A percentile compares a stretch with the other conserved stretches of the same genome.
Conservation (phyloP, 2,797 vertebrate genomes). For the Pseudochromis fuscus region DNA sequence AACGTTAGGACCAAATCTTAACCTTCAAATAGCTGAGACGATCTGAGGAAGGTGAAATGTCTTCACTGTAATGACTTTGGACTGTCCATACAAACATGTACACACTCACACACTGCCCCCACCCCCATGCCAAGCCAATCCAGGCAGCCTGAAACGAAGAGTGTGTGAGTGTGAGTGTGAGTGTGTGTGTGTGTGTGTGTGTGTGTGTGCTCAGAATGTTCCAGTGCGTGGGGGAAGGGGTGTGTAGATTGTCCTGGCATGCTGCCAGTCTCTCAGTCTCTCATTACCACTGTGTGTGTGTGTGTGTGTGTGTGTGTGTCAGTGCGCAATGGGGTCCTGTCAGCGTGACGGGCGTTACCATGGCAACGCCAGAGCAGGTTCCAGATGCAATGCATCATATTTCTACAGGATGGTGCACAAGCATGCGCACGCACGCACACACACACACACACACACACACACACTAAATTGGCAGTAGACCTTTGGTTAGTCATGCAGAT, state of each 20-base stretch:
- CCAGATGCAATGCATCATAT: slow-evolving; percentile 82
- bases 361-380: slow-evolving; percentile 84
- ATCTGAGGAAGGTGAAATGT: not conserved
- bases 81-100: not conserved
- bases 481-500: slow-evolving; percentile 65
- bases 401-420: slow-evolving; percentile 69
- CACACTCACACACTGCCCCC: slow-evolving; percentile 26
- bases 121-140: slow-evolving; percentile 59
- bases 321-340: slow-evolving; percentile 68
- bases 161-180: slow-evolving; percentile 10
- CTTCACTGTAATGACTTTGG: not conserved
- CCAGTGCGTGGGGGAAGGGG: slow-evolving; percentile 48
- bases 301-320: slow-evolving; percentile 29
- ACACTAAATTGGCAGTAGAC: slow-evolving; percentile 46
- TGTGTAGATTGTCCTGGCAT: slow-evolving; percentile 77
- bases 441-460: slow-evolving; percentile 7
- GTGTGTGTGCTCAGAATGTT: slow-evolving; percentile 66
- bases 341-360: slow-evolving; percentile 84
- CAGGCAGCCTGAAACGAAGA: slow-evolving; percentile 31
- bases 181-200: slow-evolving; percentile 30
- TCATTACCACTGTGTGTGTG: slow-evolving; percentile 77
- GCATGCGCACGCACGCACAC: not conserved
- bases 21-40: not conserved
- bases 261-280: slow-evolving; percentile 80
- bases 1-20: too few species aligned